These are phyloP conservation scores for Furcula furcula DNA, from an alignment of 2,888 invertebrate species.

Conservation along the genomic window DNA sequence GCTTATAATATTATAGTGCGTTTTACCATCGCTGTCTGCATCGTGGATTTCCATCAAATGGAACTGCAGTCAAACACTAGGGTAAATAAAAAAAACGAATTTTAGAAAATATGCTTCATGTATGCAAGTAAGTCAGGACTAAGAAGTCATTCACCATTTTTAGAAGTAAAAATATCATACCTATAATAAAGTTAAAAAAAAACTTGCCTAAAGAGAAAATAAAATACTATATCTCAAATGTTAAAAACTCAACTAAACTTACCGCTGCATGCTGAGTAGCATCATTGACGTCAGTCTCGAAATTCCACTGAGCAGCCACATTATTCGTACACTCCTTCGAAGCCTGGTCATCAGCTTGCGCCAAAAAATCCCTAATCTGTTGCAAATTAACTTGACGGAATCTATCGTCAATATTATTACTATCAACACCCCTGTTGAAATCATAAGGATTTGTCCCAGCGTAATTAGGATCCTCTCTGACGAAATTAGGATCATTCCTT, in stretches of 20 bases:
- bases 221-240: background rate
- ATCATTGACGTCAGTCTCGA: constrained; percentile 93
- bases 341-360: constrained; percentile 87
- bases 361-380: constrained; percentile 82
- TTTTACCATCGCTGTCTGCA: too few species aligned
- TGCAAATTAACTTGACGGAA: constrained; percentile 66
- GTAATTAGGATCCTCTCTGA: constrained; percentile 67
- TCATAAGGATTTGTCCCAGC: constrained; percentile 69
- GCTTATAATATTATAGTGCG: too few species aligned
- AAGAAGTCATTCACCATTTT: background rate
- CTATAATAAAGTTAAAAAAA: too few species aligned
- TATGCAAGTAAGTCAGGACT: constrained; percentile 3
- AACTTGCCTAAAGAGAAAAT: too few species aligned
- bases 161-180: background rate
- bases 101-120: constrained; percentile 5
- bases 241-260: too few species aligned
- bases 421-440: constrained; percentile 60
- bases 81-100: constrained; percentile 10
- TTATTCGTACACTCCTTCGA: constrained; percentile 92
- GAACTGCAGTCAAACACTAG: too few species aligned
- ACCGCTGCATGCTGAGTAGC: constrained; percentile 91
- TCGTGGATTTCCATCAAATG: too few species aligned
- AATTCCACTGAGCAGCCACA: constrained; percentile 94
- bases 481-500: constrained; percentile 77
- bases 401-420: constrained; percentile 64